These are phyloP conservation scores for Hystrix cristata DNA, from an alignment of 2,113 vertebrate genomes.

Conservation along the genomic window DNA sequence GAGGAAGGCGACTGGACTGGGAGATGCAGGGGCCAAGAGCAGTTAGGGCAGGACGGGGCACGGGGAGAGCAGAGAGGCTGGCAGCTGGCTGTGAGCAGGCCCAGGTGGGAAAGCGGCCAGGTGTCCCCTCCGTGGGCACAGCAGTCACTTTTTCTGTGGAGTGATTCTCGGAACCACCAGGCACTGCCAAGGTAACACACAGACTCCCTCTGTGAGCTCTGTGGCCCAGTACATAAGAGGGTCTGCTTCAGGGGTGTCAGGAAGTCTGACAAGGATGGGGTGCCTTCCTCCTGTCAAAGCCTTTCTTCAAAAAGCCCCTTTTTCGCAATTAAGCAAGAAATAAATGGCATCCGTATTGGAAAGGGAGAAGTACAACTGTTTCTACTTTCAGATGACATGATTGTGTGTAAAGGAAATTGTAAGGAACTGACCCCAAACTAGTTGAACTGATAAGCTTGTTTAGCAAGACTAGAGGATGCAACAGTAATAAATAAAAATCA, in stretches of 20 bases:
- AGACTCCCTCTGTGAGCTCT: background rate
- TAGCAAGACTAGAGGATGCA: background rate
- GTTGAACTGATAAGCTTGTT: background rate
- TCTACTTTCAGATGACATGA: background rate
- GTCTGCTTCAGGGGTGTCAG: background rate
- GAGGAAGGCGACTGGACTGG: background rate
- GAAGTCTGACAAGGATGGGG: background rate
- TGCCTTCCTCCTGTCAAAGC: background rate
- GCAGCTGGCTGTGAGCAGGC: background rate
- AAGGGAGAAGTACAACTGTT: background rate
- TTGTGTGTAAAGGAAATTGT: fast-evolving
- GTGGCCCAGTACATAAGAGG: background rate
- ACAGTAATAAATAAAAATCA: background rate
- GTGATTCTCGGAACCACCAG: no score
- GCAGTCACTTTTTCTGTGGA: background rate
- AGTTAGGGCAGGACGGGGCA: background rate
- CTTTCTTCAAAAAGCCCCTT: background rate
- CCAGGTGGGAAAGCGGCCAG: background rate
- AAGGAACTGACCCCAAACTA: background rate
- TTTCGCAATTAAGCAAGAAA: background rate
- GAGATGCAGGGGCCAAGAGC: no score
- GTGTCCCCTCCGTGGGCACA: background rate
- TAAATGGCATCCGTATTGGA: background rate
- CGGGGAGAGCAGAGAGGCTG: background rate
- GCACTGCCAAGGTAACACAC: background rate